Base-by-base conservation (phyloP, 2,888 invertebrate species). In the Cinara cedri region DNA sequence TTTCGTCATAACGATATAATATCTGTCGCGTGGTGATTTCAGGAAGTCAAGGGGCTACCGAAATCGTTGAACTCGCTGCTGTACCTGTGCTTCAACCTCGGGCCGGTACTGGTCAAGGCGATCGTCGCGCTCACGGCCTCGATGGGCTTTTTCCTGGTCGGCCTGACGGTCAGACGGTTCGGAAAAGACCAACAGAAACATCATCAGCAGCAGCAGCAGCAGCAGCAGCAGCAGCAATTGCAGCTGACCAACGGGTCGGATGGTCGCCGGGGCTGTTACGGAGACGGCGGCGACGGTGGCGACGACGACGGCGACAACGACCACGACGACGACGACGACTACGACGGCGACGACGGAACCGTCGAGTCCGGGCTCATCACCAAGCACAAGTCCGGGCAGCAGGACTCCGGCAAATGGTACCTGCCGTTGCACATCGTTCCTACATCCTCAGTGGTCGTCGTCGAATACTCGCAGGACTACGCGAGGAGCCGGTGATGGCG, bases 121-220 rank as follows among this genome's bases (percentile, higher is more conserved):
- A 21, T 84, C 6, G 84, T 86, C 24, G 84, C 83, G 44, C 54
- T 85, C 0, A 82, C 85, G 26, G 84, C 84, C 0, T 82, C 86
- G 26, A 83, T 82, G 2, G 86, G 87, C 0, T 81, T 84, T 0
- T 83, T 84, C 6, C 80, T 86, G 72, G 85, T 86, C 10, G 71
- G 86, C 51, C 81, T 84, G 13, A 83, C 84, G 1, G 83, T 85
- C n/a, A 46, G 85, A 0, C 82, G 83, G 34, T 81, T 81, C 70
- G 42, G 82, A 81, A 70, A 78, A 81, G 14, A 46, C 82, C 65
- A 74, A 81, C 51, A 42, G 49, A 16, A 82, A 81, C 57, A 72
- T 19, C 1, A 14, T 16, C 60, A 74, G 55, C 46, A 62, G 71
- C 13, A 76, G 70, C 54, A 74, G 57, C 71, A 70, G 62, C 68